Evolutionary conservation across 2,797 vertebrate genomes (phyloP).

Genomic region (Neosalanx taihuensis): DNA sequence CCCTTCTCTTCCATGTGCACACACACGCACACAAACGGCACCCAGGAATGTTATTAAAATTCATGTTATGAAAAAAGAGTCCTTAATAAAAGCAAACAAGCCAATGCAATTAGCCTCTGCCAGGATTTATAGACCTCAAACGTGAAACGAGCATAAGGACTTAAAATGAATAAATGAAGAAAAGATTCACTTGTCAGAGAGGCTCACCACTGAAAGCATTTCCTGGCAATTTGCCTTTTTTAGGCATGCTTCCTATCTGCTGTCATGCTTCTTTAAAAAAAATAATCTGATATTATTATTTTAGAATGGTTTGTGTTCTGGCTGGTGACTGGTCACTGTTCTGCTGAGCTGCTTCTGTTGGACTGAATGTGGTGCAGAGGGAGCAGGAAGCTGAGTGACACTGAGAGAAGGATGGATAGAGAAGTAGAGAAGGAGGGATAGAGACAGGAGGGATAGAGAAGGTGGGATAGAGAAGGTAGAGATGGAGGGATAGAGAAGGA

Average conservation of each 20-base stretch:
- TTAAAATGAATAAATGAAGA: background rate
- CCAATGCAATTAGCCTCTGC: slow-evolving; percentile 40
- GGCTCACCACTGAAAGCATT: slow-evolving; percentile 17
- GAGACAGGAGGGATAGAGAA: no score
- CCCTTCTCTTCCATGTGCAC: slow-evolving; percentile 10
- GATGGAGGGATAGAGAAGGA: no score
- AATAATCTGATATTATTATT: slow-evolving; percentile 4
- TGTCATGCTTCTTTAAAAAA: background rate
- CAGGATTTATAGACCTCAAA: slow-evolving; percentile 31
- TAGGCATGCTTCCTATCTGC: background rate
- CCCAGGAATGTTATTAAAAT: slow-evolving; percentile 60
- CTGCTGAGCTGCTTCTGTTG: slow-evolving; percentile 58
- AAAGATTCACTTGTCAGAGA: slow-evolving; percentile 23
- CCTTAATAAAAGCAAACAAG: slow-evolving; percentile 59
- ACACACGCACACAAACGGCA: slow-evolving; percentile 46
- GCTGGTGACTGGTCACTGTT: slow-evolving; percentile 36
- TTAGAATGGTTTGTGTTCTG: slow-evolving; percentile 36
- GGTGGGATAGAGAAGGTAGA: no score
- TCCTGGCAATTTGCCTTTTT: slow-evolving; percentile 12
- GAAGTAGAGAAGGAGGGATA: background rate
- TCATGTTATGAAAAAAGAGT: slow-evolving; percentile 45
- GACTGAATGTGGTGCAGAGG: slow-evolving; percentile 76
- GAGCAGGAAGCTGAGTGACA: slow-evolving; percentile 71
- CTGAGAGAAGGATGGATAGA: slow-evolving; percentile 26
- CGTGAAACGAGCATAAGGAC: slow-evolving; percentile 14